phyloP scores from a whole-genome alignment of 2,797 vertebrate genomes.

The Acanthurus tractus region DNA sequence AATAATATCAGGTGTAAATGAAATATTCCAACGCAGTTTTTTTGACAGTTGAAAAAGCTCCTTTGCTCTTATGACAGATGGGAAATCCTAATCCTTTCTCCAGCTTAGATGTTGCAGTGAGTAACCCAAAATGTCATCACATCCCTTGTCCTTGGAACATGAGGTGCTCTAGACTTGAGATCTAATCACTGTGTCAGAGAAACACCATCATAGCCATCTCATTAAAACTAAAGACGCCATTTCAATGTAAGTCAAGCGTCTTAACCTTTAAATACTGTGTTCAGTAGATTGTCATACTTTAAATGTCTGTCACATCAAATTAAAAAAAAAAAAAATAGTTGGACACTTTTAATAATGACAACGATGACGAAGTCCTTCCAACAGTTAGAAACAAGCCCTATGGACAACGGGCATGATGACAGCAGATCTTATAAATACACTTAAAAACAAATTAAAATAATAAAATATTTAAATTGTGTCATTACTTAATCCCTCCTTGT shows the following conservation, averaged over 20 bases:
- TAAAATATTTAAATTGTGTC: too few species aligned
- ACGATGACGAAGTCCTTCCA: background rate
- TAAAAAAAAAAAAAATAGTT: background rate
- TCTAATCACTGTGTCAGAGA: background rate
- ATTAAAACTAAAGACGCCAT: constrained; percentile 7
- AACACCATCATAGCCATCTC: background rate
- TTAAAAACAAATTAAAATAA: too few species aligned
- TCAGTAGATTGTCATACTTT: background rate
- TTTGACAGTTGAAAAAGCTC: background rate
- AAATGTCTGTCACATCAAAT: constrained; percentile 7
- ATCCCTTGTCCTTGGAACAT: background rate
- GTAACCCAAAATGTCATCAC: background rate
- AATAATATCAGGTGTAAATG: constrained; percentile 5
- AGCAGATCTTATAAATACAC: background rate
- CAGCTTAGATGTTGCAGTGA: background rate
- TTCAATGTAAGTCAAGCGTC: constrained; percentile 5
- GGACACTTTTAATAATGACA: background rate
- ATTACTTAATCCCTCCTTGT: background rate
- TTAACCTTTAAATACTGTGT: constrained; percentile 1
- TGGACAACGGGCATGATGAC: background rate
- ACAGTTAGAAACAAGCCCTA: background rate
- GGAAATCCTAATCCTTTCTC: background rate
- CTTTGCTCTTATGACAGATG: constrained; percentile 8
- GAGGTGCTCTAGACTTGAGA: background rate
- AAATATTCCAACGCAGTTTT: constrained; percentile 8